Conservation (phyloP, 92 coral and sea anemone genomes). For the Montipora capitata region DNA sequence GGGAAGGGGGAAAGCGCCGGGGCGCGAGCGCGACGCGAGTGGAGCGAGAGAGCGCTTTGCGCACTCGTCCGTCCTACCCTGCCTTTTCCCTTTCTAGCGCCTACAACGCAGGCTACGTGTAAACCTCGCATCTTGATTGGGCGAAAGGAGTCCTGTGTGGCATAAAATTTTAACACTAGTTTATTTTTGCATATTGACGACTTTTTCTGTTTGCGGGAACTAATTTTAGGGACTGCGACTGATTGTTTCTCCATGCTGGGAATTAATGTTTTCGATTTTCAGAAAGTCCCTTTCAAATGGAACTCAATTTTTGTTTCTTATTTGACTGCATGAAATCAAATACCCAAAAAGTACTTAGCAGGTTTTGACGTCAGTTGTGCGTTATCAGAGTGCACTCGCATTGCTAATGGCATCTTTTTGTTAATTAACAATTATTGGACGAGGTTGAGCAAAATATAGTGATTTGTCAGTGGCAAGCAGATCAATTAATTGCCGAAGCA, state of each 20-base stretch:
- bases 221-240: conserved; percentile 6
- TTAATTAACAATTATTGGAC: no score
- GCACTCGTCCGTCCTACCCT: conserved; percentile 4
- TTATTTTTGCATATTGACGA: neutral
- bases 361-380: no score
- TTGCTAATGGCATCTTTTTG: no score
- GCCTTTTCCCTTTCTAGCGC: conserved; percentile 6
- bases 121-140: conserved; percentile 10
- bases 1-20: conserved; percentile 7
- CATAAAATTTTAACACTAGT: neutral
- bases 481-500: no score
- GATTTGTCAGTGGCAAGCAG: no score
- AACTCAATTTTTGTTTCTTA: no score
- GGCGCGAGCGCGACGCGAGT: no score
- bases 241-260: conserved; percentile 5
- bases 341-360: conserved; percentile 2
- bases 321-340: neutral
- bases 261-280: conserved; percentile 2
- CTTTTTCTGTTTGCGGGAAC: neutral
- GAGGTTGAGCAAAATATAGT: no score
- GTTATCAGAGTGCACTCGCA: no score
- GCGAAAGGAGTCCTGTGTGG: conserved; percentile 3
- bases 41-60: conserved; percentile 1
- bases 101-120: conserved; percentile 4
- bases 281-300: no score